Evolutionary conservation across 2,888 invertebrate species (phyloP), one percentile per base, ranked within the genome.

Genomic region (Portevinia maculata): DNA sequence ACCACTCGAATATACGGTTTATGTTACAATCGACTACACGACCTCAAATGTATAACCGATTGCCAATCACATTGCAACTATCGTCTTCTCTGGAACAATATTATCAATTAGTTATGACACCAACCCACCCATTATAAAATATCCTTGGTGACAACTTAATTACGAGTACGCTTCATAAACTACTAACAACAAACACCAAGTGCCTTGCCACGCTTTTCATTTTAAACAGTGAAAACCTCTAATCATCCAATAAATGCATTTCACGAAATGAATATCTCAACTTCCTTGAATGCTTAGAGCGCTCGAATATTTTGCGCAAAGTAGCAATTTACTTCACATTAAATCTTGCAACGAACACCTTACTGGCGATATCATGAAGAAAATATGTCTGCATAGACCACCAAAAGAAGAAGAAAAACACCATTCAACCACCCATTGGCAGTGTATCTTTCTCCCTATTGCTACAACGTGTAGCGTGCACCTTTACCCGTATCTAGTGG

Each of bases 301-400:
- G 48, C 28, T 67, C 78, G 67, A 83, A 37, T 78, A 62, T 62
- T 78, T 48, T n/a, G n/a, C 34, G 55, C 76, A 78, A 78, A 83
- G 78, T 78, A 78, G 83, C 76, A 83, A 83, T 83, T 83, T 83
- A 57, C 73, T 67, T 83, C 67, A 39, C 71, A 73, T 78, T 83
- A 73, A 67, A 83, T 78, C 55, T 67, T 67, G 17, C 62, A 60
- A 41, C 83, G 21, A 71, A 81, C 81, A 81, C 81, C 78, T 78
- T 44, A 52, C 30, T 70, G 8, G 59, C 57, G 64, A 69, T 59
- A 44, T 50, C 50, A 75, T 74, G 55, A 69, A 62, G 44, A 34
- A 69, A 50, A 74, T 67, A 50, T 67, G 17, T 46, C 53, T 37
- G 17, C 50, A 15, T 32, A n/a, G 41, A 13, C 46, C 21, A 32